These are phyloP conservation scores for Lethrus apterus DNA, from an alignment of 1,140 invertebrate species.

Conservation along the genomic window DNA sequence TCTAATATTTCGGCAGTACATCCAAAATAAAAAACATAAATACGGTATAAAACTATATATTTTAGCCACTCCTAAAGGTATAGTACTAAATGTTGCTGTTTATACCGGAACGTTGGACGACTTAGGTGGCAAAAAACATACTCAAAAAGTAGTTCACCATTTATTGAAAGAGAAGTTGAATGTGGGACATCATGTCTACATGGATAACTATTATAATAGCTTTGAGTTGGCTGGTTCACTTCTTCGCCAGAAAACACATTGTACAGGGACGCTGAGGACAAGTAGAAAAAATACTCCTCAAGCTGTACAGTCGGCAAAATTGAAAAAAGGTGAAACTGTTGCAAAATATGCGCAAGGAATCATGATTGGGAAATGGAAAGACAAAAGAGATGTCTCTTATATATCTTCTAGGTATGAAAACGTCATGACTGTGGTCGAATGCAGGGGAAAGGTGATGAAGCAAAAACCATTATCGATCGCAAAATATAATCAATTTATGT, in stretches of 20 bases:
- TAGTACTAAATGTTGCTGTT: slow-evolving; percentile 11
- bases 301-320: not conserved
- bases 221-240: not conserved
- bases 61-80: slow-evolving; percentile 16
- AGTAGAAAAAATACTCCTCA: slow-evolving; percentile 1
- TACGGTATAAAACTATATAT: slow-evolving; percentile 16
- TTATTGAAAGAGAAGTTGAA: slow-evolving; percentile 5
- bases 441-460: too few relatives aligned
- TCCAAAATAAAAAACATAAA: slow-evolving; percentile 8
- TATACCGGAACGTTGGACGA: slow-evolving; percentile 6
- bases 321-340: not conserved
- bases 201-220: slow-evolving; percentile 17
- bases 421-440: too few relatives aligned
- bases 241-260: not conserved
- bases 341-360: not conserved
- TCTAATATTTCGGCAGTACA: slow-evolving; percentile 12
- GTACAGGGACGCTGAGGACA: not conserved
- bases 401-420: slow-evolving; percentile 1
- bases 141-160: not conserved
- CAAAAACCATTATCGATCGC: slow-evolving; percentile 16
- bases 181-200: slow-evolving; percentile 1
- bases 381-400: not conserved
- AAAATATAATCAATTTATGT: slow-evolving; percentile 21
- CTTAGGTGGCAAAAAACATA: slow-evolving; percentile 9
- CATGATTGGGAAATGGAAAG: not conserved